Evolutionary conservation across 2,797 vertebrate genomes (phyloP).

Genomic region (Platalea minor): DNA sequence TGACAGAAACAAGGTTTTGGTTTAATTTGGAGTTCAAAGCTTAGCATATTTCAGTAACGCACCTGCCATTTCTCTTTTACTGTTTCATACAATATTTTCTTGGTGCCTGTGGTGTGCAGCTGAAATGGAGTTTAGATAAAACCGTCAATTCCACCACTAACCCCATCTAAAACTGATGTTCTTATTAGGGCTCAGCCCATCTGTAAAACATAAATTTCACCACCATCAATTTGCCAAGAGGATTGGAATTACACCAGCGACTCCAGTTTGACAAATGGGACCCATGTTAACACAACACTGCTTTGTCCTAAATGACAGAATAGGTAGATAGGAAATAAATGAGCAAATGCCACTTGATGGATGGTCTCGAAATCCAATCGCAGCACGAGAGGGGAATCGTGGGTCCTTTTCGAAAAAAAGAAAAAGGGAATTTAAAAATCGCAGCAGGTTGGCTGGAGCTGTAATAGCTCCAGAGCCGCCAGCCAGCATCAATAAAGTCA

Average conservation of each 20-base stretch:
- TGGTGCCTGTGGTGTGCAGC: not conserved
- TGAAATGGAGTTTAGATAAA: conserved; percentile 4
- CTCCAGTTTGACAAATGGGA: conserved; percentile 25
- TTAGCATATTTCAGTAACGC: conserved; percentile 1
- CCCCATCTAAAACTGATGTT: conserved; percentile 17
- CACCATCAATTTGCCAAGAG: not conserved
- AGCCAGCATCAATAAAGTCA: not conserved
- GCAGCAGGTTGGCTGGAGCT: conserved; percentile 32
- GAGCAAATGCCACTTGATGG: conserved; percentile 42
- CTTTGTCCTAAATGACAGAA: conserved; percentile 28
- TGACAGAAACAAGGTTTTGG: not conserved
- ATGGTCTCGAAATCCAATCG: conserved; percentile 12
- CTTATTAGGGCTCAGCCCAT: conserved; percentile 35
- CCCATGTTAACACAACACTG: not conserved
- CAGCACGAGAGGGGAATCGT: not conserved
- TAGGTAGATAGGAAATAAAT: conserved; percentile 45
- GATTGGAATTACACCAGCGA: not conserved
- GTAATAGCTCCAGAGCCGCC: not conserved
- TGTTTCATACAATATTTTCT: not conserved
- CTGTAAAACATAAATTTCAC: conserved; percentile 35
- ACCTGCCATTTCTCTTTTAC: not conserved
- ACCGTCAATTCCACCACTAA: not conserved
- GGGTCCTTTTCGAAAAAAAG: not conserved
- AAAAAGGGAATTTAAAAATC: not conserved
- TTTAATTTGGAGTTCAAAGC: conserved; percentile 32